Evolutionary conservation across 2,113 vertebrate species (phyloP), one percentile per base, ranked within the genome.

Genomic region (Nibea albiflora): DNA sequence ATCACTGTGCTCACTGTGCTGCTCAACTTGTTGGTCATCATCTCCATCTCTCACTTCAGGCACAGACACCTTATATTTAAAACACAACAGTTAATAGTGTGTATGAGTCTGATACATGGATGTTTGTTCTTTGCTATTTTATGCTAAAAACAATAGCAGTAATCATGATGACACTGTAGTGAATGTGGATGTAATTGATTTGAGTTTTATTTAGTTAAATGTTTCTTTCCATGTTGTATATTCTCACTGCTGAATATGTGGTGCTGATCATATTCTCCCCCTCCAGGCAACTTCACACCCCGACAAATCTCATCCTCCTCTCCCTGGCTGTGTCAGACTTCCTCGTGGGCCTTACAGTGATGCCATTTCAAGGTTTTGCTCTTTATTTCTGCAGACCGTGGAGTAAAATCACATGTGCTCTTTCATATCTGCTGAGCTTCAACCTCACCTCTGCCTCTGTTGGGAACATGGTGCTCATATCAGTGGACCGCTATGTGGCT

Each of bases 1-100:
- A 73, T 83, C 65, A 85, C 96, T 85, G 65, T 97, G 52, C 90
- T 89, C 50, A 92, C 88, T 20, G 76, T 92, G 31, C 74, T 70
- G n/a, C 85, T 90, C 7, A 91, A 93, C 52, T 64, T 93, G 78
- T 63, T 93, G 54, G 87, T 91, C 58, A 81, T 91, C 44, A 79
- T 88, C 58, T 88, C 89, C 14, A 87, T 92, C 79, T 87, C 82
- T 9, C 85, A 93, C 35, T 93, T 91, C 77, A 93, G 88, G 81
- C 57, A 62, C 8, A 26, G 56, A 44, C 8, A 49, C 16, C 5
- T 49, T 66, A 28, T 66, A 3, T 26, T 16, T 19, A 35, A 8
- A 35, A 35, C 31, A 35, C 5, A 35, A 35, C 31, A 35, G 31
- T 7, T 35, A 11, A 28, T 6, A 28, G 9, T 44, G 22, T 72